phyloP scores from a whole-genome alignment of 2,113 vertebrate species.

The Nibea albiflora region DNA sequence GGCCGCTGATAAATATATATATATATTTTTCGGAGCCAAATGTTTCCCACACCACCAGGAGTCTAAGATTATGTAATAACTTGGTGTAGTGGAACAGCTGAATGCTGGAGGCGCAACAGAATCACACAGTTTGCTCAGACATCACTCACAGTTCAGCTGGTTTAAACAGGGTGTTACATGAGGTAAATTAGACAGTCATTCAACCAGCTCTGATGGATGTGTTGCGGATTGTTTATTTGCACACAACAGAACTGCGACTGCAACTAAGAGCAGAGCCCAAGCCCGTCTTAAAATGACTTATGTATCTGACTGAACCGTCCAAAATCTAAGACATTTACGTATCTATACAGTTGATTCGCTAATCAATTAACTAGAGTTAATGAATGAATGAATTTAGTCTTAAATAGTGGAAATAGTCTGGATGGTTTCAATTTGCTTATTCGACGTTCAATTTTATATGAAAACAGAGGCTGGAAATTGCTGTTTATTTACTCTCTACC shows the following conservation, averaged over 20 bases:
- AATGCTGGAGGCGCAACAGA: not conserved
- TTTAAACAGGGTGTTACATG: not conserved
- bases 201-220: not conserved
- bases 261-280: too few species aligned
- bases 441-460: not conserved
- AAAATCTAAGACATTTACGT: too few species aligned
- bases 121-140: not conserved
- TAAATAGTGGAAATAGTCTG: too few species aligned
- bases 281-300: too few species aligned
- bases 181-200: not conserved
- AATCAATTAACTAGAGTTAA: too few species aligned
- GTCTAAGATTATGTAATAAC: constrained; percentile 23
- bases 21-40: constrained; percentile 5
- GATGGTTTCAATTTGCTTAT: too few species aligned
- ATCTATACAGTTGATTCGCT: too few species aligned
- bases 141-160: constrained; percentile 4
- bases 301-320: too few species aligned
- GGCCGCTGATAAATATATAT: constrained; percentile 19
- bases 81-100: not conserved
- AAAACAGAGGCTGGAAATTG: not conserved
- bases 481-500: not conserved
- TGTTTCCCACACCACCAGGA: not conserved
- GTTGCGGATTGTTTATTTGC: not conserved
- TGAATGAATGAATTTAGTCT: not conserved
- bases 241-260: not conserved